Base-by-base conservation (phyloP, 2,888 invertebrate genomes). In the Pseudococcus longispinus region DNA sequence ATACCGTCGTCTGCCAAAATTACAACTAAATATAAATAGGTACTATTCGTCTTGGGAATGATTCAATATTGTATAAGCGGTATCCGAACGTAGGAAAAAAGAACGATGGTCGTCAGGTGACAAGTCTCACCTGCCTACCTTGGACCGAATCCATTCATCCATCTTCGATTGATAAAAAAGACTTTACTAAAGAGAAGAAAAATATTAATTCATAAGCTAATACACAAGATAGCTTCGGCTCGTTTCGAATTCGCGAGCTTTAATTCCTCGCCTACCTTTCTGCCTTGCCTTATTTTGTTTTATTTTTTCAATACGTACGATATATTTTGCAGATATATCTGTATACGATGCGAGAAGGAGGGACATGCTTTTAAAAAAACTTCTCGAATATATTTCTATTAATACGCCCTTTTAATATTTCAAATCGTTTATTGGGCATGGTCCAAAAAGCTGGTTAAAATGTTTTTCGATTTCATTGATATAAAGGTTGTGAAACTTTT, bases 111-210 rank as follows among this genome's bases (percentile, higher is more conserved):
- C 80, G 44, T 86, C 86, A 86, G 86, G 86, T 86, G 86, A 86
- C 86, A 77, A 26, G 80, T 86, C 77, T 86, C 86, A 86, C 86
- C 86, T 86, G 86, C 86, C 86, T 86, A 80, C 86, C 86, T 86
- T 86, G 86, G 86, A 86, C 74, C 86, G 26, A 86, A 86, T 86
- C 86, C 86, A 86, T 86, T 86, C 86, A 86, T 86, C 86, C 86
- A 86, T 86, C 86, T 86, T 86, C 86, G 77, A 86, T 86, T 86
- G 86, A 86, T 86, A 86, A 86, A 86, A 86, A 77, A 85, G 42
- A 37, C 18, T 74, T 42, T 23, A 55, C 32, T 15, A 15, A 42
- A n/a, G 9, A 84, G n/a, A 18, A 13, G 18, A 55, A 26, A 20
- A 37, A 55, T 84, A 37, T 55, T 55, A 84, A 37, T 55, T 84